These are phyloP conservation scores for Tupaia tana DNA, from an alignment of 2,113 vertebrate genomes.

Conservation along the genomic window DNA sequence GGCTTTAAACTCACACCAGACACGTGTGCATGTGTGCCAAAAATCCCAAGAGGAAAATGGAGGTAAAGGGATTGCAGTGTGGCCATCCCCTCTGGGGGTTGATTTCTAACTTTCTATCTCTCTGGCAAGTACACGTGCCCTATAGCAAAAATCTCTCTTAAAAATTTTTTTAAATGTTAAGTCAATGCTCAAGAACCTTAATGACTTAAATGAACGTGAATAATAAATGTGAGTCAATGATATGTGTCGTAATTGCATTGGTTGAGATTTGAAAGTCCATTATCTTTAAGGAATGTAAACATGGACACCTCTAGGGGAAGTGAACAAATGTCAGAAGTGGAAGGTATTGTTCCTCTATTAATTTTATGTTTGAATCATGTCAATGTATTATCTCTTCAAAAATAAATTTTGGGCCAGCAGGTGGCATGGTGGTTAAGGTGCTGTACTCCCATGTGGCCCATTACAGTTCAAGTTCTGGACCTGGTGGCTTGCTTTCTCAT, in stretches of 20 bases:
- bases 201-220: background rate
- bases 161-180: background rate
- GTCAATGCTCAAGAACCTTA: background rate
- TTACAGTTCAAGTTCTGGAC: too few species aligned
- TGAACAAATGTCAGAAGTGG: background rate
- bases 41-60: too few species aligned
- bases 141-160: too few species aligned
- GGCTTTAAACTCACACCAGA: too few species aligned
- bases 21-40: too few species aligned
- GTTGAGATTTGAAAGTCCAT: background rate
- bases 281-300: slow-evolving; percentile 13
- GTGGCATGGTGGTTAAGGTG: too few species aligned
- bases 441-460: too few species aligned
- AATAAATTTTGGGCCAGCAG: background rate
- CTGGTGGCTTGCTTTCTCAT: too few species aligned
- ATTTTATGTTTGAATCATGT: background rate
- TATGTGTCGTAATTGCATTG: background rate
- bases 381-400: background rate
- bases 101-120: too few species aligned
- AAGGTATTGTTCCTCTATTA: slow-evolving; percentile 42
- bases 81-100: too few species aligned
- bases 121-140: too few species aligned
- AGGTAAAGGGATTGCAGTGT: too few species aligned
- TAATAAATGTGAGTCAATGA: background rate
- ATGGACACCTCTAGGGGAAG: background rate